Percentiles rank a stretch among this genome's conserved stretches.
phyloP scores from a whole-genome alignment of 1,140 invertebrate genomes.

The Aphis craccivora region DNA sequence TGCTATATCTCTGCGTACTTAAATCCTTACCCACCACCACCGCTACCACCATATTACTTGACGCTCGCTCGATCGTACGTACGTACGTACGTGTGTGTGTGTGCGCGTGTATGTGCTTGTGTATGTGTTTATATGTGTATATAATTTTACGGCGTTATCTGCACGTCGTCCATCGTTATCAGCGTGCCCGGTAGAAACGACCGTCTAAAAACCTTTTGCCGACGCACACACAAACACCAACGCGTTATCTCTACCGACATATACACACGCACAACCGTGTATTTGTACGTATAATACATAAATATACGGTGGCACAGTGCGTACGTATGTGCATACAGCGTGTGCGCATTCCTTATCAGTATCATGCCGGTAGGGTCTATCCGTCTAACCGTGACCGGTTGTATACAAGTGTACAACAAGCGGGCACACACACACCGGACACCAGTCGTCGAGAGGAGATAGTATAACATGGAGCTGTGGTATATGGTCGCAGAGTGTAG shows the following conservation, averaged over 20 bases:
- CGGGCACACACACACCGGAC: slow-evolving; percentile 15
- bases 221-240: not conserved
- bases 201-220: slow-evolving; percentile 50
- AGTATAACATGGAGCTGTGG: not conserved
- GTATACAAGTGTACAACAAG: not conserved
- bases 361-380: slow-evolving; percentile 49
- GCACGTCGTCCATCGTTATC: slow-evolving; percentile 38
- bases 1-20: not conserved
- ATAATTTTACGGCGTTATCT: slow-evolving; percentile 2
- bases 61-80: not conserved
- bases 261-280: not conserved
- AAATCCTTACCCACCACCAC: slow-evolving; percentile 28
- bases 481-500: not conserved
- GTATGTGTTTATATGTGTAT: slow-evolving; percentile 22
- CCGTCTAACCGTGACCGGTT: slow-evolving; percentile 55
- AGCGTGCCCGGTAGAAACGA: slow-evolving; percentile 38
- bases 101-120: not conserved
- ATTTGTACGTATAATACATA: not conserved
- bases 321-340: not conserved
- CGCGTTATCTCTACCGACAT: not conserved
- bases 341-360: slow-evolving; percentile 37
- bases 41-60: not conserved
- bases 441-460: slow-evolving; percentile 1
- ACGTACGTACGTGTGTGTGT: too few relatives aligned
- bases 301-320: not conserved